A percentile compares a stretch with the other conserved stretches of the same genome.
Evolutionary conservation across 2,888 invertebrate genomes (phyloP).

Genomic region (Drosophila algonquin): DNA sequence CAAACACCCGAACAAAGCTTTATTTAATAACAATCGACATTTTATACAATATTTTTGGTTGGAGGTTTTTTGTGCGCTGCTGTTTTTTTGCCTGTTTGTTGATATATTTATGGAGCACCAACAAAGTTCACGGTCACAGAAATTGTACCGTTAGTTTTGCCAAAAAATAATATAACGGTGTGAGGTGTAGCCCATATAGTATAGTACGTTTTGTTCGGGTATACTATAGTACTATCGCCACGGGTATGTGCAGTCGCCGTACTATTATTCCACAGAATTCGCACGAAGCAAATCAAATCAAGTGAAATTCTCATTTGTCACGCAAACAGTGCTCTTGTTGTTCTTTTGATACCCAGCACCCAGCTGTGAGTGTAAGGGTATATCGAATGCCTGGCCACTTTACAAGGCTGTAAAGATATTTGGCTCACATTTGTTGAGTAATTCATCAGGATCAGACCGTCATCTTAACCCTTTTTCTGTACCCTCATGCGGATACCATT

Average conservation of each 20-base stretch:
- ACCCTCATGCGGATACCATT: no score
- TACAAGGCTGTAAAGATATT: no score
- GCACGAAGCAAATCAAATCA: conserved; percentile 43
- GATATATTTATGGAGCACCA: conserved; percentile 35
- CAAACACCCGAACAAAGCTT: conserved; percentile 4
- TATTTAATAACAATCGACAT: conserved; percentile 58
- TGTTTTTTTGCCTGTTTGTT: conserved; percentile 25
- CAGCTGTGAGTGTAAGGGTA: conserved; percentile 1
- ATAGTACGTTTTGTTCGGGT: neutral
- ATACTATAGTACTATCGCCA: neutral
- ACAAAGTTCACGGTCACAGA: conserved; percentile 60
- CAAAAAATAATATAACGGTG: conserved; percentile 34
- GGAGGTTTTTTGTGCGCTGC: conserved; percentile 12
- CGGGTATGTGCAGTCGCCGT: neutral
- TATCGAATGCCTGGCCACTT: neutral
- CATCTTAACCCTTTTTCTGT: no score
- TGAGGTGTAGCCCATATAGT: neutral
- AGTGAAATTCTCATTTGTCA: conserved; percentile 55
- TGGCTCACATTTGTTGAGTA: no score
- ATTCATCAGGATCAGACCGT: no score
- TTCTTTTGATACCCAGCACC: neutral
- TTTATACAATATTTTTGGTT: conserved; percentile 35
- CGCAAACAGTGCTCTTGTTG: conserved; percentile 33
- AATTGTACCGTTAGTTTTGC: conserved; percentile 45
- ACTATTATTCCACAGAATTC: conserved; percentile 5